These are phyloP conservation scores for Maccullochella peelii DNA, from an alignment of 2,113 vertebrate species.

Conservation along the genomic window DNA sequence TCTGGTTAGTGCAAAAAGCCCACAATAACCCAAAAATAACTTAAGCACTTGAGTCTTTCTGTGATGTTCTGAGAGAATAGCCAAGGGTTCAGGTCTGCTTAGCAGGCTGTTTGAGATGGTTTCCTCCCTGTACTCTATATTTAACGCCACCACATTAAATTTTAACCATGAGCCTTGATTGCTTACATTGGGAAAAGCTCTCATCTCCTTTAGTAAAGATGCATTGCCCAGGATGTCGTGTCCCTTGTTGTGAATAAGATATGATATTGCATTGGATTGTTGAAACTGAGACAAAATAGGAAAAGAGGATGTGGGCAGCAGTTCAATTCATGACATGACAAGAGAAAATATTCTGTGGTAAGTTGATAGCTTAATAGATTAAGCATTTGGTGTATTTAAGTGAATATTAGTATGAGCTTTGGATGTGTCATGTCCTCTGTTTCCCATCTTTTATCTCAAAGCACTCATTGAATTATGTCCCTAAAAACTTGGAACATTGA, in stretches of 20 bases:
- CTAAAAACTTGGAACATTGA: not conserved
- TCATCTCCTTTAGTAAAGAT: conserved; percentile 66
- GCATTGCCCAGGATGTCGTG: conserved; percentile 56
- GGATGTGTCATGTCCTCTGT: not conserved
- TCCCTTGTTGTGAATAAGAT: conserved; percentile 69
- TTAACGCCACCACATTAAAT: conserved; percentile 71
- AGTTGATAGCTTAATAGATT: conserved; percentile 5
- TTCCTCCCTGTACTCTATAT: conserved; percentile 65
- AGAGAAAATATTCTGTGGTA: conserved; percentile 1
- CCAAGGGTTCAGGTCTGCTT: conserved; percentile 14
- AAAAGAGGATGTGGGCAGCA: conserved; percentile 46
- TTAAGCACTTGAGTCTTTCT: not conserved
- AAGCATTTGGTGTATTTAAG: not conserved
- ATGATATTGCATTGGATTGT: conserved; percentile 49
- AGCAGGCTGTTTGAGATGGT: conserved; percentile 33
- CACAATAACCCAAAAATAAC: conserved; percentile 10
- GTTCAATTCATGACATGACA: conserved; percentile 27
- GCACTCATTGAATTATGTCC: conserved; percentile 4
- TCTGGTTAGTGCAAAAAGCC: conserved; percentile 9
- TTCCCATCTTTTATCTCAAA: conserved; percentile 12
- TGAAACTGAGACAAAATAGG: conserved; percentile 54
- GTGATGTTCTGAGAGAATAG: conserved; percentile 19
- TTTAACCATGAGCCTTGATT: conserved; percentile 72
- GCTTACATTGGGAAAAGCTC: conserved; percentile 65
- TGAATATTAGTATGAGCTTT: not conserved